Conservation (phyloP, 2,113 vertebrate genomes). For the Triplophysa rosa region DNA sequence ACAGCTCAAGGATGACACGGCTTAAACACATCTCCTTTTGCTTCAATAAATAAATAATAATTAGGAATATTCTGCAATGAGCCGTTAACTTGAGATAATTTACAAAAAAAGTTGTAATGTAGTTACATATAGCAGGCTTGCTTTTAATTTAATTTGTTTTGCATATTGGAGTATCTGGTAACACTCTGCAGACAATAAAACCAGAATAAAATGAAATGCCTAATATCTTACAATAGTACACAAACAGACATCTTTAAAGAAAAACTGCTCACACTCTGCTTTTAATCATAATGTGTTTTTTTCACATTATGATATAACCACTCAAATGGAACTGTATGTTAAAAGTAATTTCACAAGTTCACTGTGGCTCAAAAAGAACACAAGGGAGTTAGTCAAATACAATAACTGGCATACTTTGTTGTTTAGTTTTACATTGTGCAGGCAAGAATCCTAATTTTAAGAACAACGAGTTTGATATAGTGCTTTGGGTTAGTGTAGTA, state of each 20-base stretch:
- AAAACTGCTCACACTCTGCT: background rate
- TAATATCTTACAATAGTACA: background rate
- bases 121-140: background rate
- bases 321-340: constrained; percentile 5
- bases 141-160: constrained; percentile 49
- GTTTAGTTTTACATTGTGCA: background rate
- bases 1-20: constrained; percentile 51
- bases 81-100: too few species aligned
- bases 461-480: background rate
- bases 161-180: background rate
- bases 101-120: too few species aligned
- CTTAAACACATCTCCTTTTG: background rate
- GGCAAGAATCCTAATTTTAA: background rate
- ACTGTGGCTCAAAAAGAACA: constrained; percentile 12
- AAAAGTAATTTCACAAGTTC: constrained; percentile 33
- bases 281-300: constrained; percentile 21
- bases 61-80: background rate
- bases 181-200: constrained; percentile 29
- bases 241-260: background rate
- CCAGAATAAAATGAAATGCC: constrained; percentile 22
- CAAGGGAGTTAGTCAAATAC: background rate
- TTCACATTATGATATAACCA: background rate
- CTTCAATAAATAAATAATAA: background rate
- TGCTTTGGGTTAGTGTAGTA: background rate
- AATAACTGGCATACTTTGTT: constrained; percentile 4